Evolutionary conservation across 2,888 invertebrate genomes (phyloP), one percentile per base, ranked within the genome.

Genomic region (Schizotus pectinicornis): DNA sequence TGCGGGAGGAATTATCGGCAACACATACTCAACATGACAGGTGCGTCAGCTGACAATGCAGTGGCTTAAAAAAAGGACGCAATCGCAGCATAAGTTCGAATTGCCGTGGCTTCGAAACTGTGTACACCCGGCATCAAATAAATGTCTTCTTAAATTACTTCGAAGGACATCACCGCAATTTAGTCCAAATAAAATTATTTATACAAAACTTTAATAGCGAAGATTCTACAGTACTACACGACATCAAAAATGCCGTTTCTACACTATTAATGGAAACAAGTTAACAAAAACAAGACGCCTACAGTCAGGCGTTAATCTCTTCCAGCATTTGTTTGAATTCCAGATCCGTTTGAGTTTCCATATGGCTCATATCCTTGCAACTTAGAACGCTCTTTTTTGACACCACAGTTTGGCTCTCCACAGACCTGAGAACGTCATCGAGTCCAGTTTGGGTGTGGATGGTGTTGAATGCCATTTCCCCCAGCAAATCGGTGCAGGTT

Each of bases 361-460:
- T 83, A 59, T 83, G 81, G 62, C 77, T 81, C 49, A 78, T 81
- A 68, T 81, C 76, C 47, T 72, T 63, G 45, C 70, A 69, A 56
- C 56, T 57, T 30, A 68, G 38, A 48, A 61, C 68, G 13, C 64
- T 68, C 12, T 65, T 68, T 34, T 71, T 70, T 0, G 76, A 75
- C 72, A 77, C 72, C 50, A 74, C 70, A 0, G 86, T 86, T 73
- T 86, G 86, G 7, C 86, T 86, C 73, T 86, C 85, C 0, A 85
- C 83, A 1, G 85, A 85, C 1, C 83, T 82, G 9, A 85, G 77
- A 31, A 82, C 75, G 61, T 85, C 85, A 52, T 84, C 83, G 50
- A 79, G 75, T 0, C 82, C 78, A 0, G 88, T 88, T 73, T 88
- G 88, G 0, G 88, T 88, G 70, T 88, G 85, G 56, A 84, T 87